Conservation (phyloP, 2,888 invertebrate genomes). For the Caenorhabditis panamensis region DNA sequence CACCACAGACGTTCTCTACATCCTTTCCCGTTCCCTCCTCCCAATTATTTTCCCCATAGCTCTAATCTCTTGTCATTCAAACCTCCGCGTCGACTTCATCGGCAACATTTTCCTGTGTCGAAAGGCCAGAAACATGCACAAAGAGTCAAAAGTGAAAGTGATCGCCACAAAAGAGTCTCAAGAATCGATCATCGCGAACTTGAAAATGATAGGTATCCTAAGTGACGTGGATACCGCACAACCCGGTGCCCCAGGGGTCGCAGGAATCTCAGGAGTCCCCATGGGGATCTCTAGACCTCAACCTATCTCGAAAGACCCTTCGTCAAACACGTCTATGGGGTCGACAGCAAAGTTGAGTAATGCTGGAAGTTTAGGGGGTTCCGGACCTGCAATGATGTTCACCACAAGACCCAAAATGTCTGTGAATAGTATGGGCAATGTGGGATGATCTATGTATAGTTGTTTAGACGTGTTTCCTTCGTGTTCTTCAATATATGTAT, state of each 20-base stretch:
- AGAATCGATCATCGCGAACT: conserved; percentile 65
- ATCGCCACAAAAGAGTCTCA: conserved; percentile 61
- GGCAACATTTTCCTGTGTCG: conserved; percentile 51
- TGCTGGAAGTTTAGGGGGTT: not conserved
- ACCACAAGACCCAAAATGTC: conserved; percentile 37
- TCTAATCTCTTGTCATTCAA: conserved; percentile 26
- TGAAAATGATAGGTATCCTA: conserved; percentile 67
- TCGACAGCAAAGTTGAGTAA: conserved; percentile 5
- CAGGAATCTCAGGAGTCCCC: too few species aligned
- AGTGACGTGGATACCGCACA: conserved; percentile 39
- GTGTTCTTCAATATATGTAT: too few species aligned
- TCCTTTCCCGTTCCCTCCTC: conserved; percentile 20
- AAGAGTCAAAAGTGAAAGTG: conserved; percentile 59
- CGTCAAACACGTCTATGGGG: conserved; percentile 13
- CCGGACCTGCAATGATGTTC: conserved; percentile 30
- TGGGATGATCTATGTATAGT: conserved; percentile 19
- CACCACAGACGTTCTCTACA: conserved; percentile 21
- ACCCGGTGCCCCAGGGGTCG: not conserved
- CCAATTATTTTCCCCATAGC: conserved; percentile 44
- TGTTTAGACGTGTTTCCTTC: too few species aligned
- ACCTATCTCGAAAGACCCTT: conserved; percentile 30
- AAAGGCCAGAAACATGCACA: conserved; percentile 53
- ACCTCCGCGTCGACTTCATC: conserved; percentile 42
- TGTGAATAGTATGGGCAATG: conserved; percentile 25
- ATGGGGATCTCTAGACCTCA: too few species aligned